These are phyloP conservation scores for Marronus borbonicus DNA, from an alignment of 2,888 invertebrate species.

Conservation along the genomic window DNA sequence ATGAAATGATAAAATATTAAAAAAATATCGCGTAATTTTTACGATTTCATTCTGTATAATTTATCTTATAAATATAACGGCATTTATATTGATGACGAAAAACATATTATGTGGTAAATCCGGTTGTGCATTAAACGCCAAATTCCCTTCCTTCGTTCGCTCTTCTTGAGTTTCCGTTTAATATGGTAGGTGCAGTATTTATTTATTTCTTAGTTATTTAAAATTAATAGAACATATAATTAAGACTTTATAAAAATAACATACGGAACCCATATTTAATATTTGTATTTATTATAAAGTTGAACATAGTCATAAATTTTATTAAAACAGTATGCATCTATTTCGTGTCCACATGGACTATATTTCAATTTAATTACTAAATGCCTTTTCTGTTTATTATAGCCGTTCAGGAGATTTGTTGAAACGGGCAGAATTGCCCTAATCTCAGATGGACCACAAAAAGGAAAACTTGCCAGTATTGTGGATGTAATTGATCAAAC, in stretches of 20 bases:
- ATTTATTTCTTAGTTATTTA: slow-evolving; percentile 27
- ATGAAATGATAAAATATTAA: neutral
- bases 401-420: slow-evolving; percentile 95
- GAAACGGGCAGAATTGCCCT: slow-evolving; percentile 98
- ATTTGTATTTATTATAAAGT: slow-evolving; percentile 9
- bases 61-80: neutral
- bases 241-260: slow-evolving; percentile 1
- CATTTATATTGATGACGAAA: slow-evolving; percentile 29
- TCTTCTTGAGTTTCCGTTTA: slow-evolving; percentile 53
- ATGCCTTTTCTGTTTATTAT: slow-evolving; percentile 63
- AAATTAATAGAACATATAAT: slow-evolving; percentile 22
- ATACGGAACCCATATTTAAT: neutral
- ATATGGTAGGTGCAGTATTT: slow-evolving; percentile 58
- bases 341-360: slow-evolving; percentile 49
- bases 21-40: neutral
- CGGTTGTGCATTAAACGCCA: slow-evolving; percentile 21
- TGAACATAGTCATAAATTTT: slow-evolving; percentile 10
- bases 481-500: slow-evolving; percentile 99
- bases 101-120: slow-evolving; percentile 18
- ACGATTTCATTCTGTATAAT: neutral
- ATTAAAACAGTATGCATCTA: neutral
- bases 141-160: slow-evolving; percentile 33
- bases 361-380: neutral
- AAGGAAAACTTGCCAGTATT: slow-evolving; percentile 94
- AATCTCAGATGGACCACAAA: slow-evolving; percentile 90